Evolutionary conservation across 2,113 vertebrate genomes (phyloP), one percentile per base, ranked within the genome.

Genomic region (Megaceryle maxima): DNA sequence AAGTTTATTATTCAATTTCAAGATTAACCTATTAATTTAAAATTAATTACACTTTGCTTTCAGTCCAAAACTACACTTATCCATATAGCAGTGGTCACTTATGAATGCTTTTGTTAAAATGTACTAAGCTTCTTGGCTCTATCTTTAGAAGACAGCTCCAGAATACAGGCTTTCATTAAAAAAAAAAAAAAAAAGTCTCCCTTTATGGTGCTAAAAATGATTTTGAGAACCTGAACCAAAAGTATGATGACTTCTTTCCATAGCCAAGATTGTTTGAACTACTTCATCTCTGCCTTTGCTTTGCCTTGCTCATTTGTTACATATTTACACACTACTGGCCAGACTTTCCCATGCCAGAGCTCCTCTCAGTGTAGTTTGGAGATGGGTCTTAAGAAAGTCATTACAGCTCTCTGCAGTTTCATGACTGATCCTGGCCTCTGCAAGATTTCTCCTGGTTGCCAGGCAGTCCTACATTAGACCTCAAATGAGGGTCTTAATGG

Each of bases 301-400:
- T 68, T 89, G 88, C 76, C 62, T 87, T 33, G 31, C 37, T 94
- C 53, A 1, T 66, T 92, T 88, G 76, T 82, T 96, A 90, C 92
- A 93, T 94, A 93, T 95, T 97, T 96, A 92, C 59, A 46, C 0
- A 8, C 69, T 64, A 11, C 24, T 66, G 91, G 62, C 77, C 88
- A 96, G 86, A 64, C 24, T 62, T 35, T 84, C n/a, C 44, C 87
- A 80, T 94, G 95, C 95, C 90, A 96, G 91, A 87, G 62, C 62
- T 85, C 62, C 26, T 41, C 67, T 88, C 94, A 68, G 86, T 1
- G 1, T 60, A 64, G 53, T 67, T 64, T 81, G 70, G 69, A 68
- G 87, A 70, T 82, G 80, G 88, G n/a, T 92, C 88, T 87, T 93
- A 79, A 92, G 94, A 92, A 96, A 97, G 57, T 92, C 60, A 88